Evolutionary conservation across 2,888 invertebrate genomes (phyloP).

Genomic region (Unio pictorum): DNA sequence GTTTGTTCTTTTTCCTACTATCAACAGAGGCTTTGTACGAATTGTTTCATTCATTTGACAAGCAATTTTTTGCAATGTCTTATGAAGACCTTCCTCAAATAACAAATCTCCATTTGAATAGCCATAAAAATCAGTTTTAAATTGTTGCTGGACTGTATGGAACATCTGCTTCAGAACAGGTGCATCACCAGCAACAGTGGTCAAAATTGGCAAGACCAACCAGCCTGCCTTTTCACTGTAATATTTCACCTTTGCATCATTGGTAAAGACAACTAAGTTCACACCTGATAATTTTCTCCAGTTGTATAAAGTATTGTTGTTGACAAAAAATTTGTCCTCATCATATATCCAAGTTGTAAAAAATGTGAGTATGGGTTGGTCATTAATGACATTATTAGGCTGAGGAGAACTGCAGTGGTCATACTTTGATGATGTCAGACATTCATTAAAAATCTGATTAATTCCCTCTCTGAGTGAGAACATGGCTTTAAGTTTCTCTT

Average conservation of each 20-base stretch:
- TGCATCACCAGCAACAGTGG: conserved; percentile 12
- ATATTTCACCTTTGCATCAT: conserved; percentile 17
- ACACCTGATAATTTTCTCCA: conserved; percentile 24
- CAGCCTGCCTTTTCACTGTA: conserved; percentile 19
- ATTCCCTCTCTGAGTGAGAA: too few species aligned
- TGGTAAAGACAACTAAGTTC: conserved; percentile 27
- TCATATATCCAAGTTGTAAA: conserved; percentile 37
- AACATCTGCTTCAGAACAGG: conserved; percentile 31
- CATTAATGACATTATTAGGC: neutral
- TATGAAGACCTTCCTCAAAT: conserved; percentile 19
- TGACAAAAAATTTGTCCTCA: conserved; percentile 28
- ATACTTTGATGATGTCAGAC: too few species aligned
- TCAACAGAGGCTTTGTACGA: conserved; percentile 12
- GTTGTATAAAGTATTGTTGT: conserved; percentile 29
- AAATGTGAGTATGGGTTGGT: conserved; percentile 15
- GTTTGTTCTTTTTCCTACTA: conserved; percentile 28
- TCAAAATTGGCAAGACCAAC: conserved; percentile 14
- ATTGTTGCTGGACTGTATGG: conserved; percentile 11
- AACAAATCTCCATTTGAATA: conserved; percentile 33
- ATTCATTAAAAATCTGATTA: too few species aligned
- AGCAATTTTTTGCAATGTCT: conserved; percentile 17
- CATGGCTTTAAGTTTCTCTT: too few species aligned
- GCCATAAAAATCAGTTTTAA: conserved; percentile 26
- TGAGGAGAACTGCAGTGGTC: neutral
- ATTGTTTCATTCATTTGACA: conserved; percentile 12